A percentile compares a stretch with the other conserved stretches of the same genome.
phyloP scores from a whole-genome alignment of 2,888 invertebrate species.

The Eurytoma californica region DNA sequence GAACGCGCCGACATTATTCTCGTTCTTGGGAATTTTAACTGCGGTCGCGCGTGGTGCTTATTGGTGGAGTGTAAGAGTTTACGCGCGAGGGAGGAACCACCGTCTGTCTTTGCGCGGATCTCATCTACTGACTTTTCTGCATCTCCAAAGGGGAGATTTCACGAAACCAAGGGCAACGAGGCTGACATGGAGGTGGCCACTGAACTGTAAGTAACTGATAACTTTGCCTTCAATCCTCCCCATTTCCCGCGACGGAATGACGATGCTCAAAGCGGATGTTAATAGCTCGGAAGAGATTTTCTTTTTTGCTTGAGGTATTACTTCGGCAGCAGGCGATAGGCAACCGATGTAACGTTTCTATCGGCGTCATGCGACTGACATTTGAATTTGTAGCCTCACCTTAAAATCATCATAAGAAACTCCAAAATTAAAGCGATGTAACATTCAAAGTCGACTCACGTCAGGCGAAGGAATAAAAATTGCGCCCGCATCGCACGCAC shows the following conservation, averaged over 20 bases:
- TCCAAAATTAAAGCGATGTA: too few relatives aligned
- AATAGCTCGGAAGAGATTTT: constrained; percentile 29
- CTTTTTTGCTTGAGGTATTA: not conserved
- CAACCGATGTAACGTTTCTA: not conserved
- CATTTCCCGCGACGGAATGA: not conserved
- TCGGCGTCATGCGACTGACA: not conserved
- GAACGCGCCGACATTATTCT: too few relatives aligned
- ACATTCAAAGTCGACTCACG: too few relatives aligned
- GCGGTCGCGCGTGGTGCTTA: not conserved
- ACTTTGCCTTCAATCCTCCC: not conserved
- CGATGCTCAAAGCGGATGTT: not conserved
- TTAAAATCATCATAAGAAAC: too few relatives aligned
- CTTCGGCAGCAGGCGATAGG: not conserved
- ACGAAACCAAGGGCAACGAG: constrained; percentile 38
- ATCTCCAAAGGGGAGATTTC: too few relatives aligned
- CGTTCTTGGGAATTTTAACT: too few relatives aligned
- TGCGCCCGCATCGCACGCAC: too few relatives aligned
- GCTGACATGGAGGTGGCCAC: constrained; percentile 70
- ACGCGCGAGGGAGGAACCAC: not conserved
- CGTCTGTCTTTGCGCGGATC: not conserved
- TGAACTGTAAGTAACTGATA: constrained; percentile 69
- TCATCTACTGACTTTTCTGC: not conserved
- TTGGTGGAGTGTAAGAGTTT: not conserved
- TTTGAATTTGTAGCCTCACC: not conserved
- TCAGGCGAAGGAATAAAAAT: too few relatives aligned